Base-by-base conservation (phyloP, 2,113 vertebrate species). In the Rhegmatorhina hoffmannsi region DNA sequence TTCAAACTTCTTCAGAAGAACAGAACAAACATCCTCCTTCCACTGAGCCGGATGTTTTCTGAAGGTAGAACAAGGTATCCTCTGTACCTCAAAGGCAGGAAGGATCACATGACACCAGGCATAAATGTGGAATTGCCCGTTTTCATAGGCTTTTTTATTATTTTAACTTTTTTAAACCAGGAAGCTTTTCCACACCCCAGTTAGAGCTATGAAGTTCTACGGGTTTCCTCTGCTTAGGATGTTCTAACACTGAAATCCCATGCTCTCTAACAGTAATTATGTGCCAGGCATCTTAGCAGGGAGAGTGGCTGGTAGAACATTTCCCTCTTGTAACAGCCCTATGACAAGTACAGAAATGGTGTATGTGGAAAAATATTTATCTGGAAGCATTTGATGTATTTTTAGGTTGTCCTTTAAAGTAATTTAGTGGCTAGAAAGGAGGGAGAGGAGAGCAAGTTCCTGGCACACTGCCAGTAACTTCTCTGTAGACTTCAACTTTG, bases 61-160 rank as follows among this genome's bases (percentile, higher is more conserved):
- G 2, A 96, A 96, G 88, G 95, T 96, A 49, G 92, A 96, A 96
- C 96, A 96, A 96, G 93, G 92, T 96, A 94, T 88, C 85, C 90
- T 92, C 93, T 96, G 93, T 96, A 84, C 66, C 92, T 96, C 94
- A 95, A 93, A 94, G 85, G 73, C 83, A 93, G 92, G 85, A 95
- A 96, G 94, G 93, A 96, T 95, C 95, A 96, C 68, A 80, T 96
- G 95, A 94, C 88, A 60, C 82, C 60, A 70, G 82, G 44, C 55
- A 2, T 56, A 94, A 84, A 92, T 74, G 90, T 77, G 55, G 81
- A 95, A 76, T 52, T 96, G 85, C 95, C 82, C 70, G 29, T 75
- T 94, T 95, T 83, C 64, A 77, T n/a, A 64, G 64, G 34, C 29
- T 75, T 81, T 86, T 40, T 77, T 53, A 52, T 84, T 92, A 60